These are phyloP conservation scores for Sandelia bainsii DNA, from an alignment of 2,797 vertebrate species.

Conservation along the genomic window DNA sequence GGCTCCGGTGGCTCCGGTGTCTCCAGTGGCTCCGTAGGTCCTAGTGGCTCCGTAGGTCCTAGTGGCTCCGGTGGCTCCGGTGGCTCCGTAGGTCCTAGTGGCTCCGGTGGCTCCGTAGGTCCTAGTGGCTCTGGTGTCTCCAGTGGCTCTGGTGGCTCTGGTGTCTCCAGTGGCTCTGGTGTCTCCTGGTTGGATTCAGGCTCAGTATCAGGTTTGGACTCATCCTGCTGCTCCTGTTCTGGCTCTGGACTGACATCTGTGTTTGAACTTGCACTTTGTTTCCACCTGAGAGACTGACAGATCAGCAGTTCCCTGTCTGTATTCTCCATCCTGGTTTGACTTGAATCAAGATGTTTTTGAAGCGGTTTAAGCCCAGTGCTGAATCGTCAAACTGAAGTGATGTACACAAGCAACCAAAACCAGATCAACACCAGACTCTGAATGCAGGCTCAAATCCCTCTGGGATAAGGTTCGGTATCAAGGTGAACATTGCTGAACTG, in stretches of 20 bases:
- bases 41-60: too few species aligned
- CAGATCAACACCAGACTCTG: not conserved
- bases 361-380: not conserved
- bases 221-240: not conserved
- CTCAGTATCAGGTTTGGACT: not conserved
- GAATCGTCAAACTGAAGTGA: not conserved
- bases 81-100: too few species aligned
- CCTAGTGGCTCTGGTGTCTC: not conserved
- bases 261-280: not conserved
- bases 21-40: too few species aligned
- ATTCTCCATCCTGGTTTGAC: conserved; percentile 27
- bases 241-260: rapidly evolving
- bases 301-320: rapidly evolving
- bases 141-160: too few species aligned
- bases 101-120: too few species aligned
- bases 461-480: not conserved
- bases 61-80: too few species aligned
- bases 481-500: not conserved
- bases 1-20: too few species aligned
- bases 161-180: too few species aligned
- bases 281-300: not conserved
- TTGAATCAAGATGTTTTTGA: not conserved
- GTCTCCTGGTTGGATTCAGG: conserved; percentile 1
- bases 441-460: not conserved
- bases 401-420: not conserved